Evolutionary conservation across 2,888 invertebrate genomes (phyloP).

Genomic region (Dascillus cervinus): DNA sequence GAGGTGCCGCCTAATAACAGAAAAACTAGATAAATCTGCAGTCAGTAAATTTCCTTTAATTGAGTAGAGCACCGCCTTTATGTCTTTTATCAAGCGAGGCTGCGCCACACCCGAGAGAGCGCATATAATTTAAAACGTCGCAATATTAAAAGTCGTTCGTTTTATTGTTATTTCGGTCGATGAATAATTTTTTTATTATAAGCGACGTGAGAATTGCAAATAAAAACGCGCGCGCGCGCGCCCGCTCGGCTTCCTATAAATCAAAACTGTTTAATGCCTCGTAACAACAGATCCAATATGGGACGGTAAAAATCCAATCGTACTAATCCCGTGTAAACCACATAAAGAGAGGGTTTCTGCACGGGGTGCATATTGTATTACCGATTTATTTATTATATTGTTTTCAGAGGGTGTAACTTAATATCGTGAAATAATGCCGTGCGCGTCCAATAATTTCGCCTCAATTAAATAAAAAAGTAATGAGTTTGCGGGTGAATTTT

Average conservation of each 20-base stretch:
- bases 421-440: conserved; percentile 36
- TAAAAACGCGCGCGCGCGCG: conserved; percentile 34
- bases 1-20: too few relatives aligned
- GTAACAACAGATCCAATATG: conserved; percentile 42
- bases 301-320: conserved; percentile 36
- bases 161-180: conserved; percentile 8
- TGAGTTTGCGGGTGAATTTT: too few relatives aligned
- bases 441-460: too few relatives aligned
- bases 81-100: conserved; percentile 15
- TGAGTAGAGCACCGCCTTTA: conserved; percentile 16
- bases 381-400: conserved; percentile 40
- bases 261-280: conserved; percentile 40
- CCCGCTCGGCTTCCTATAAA: too few relatives aligned
- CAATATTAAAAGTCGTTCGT: conserved; percentile 15
- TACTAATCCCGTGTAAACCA: conserved; percentile 41
- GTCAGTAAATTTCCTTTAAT: conserved; percentile 18
- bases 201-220: conserved; percentile 12
- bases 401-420: conserved; percentile 34
- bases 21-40: conserved; percentile 16
- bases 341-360: conserved; percentile 33
- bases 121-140: conserved; percentile 17
- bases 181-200: conserved; percentile 11
- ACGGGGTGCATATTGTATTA: conserved; percentile 41
- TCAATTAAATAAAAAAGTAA: too few relatives aligned
- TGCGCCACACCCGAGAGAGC: conserved; percentile 17